Evolutionary conservation across 2,888 invertebrate species (phyloP), one percentile per base, ranked within the genome.

Genomic region (Seira musarum): DNA sequence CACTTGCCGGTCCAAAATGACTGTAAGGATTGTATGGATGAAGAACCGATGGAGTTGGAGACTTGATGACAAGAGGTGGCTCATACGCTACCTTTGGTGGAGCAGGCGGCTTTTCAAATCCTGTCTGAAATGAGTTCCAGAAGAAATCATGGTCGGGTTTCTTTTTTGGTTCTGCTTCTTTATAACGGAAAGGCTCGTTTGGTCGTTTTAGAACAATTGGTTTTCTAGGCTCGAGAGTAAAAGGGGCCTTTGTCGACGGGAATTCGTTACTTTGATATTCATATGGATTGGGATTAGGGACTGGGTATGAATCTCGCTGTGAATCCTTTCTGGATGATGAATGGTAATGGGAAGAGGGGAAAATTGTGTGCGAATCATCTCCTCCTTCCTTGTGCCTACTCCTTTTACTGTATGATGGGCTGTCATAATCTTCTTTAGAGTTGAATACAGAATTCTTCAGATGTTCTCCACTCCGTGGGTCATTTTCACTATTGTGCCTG

Each of bases 121-220:
- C 61, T 61, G 8, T 24, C 49, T 61, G 73, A 17, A 49, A 82
- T 25, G 67, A 66, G 40, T 83, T 83, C 83, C 76, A 85, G 40
- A 82, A 82, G 46, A 82, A 73, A 35, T 85, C 82, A n/a, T 85
- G 73, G 10, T 82, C 80, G n/a, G 79, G 82, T 19, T 81, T 70
- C 74, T 83, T 77, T 35, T 80, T 80, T 67, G 80, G 67, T 25
- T 81, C 81, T 1, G 80, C 49, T 21, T 83, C 79, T 0, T 82
- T 60, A 1, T 75, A 66, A 1, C 80, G 64, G 73, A 72, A 82
- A 1, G 77, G 74, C 21, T 85, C 83, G 22, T 81, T 84, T 2
- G 85, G 85, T 49, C 84, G 65, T 72, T 87, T 87, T 21, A 87
- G 75, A 3, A 87, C 80, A 10, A 87, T 61, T 0, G 87, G 87